phyloP scores from a whole-genome alignment of 2,888 invertebrate genomes.

The Nipponacmea schrenckii region DNA sequence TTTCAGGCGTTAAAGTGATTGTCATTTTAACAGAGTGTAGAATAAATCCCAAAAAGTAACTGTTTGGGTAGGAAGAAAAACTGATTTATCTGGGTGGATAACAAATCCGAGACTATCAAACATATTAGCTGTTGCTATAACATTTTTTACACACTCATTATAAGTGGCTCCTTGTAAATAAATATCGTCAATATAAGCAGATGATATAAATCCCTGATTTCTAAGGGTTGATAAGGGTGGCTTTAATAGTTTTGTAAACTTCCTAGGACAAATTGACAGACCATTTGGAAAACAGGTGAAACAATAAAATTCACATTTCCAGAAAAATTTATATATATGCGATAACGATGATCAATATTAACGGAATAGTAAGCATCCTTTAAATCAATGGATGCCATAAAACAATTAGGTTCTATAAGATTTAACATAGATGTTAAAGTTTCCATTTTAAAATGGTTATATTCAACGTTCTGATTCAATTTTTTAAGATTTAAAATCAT shows the following conservation, averaged over 20 bases:
- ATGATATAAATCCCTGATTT: not conserved
- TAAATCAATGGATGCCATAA: conserved; percentile 21
- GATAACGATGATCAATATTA: conserved; percentile 8
- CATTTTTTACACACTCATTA: not conserved
- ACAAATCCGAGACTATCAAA: conserved; percentile 1
- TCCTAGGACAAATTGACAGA: not conserved
- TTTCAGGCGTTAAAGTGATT: not conserved
- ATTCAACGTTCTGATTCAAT: conserved; percentile 16
- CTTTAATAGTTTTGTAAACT: not conserved
- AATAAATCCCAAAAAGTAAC: not conserved
- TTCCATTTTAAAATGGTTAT: conserved; percentile 28
- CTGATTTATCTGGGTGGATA: conserved; percentile 11
- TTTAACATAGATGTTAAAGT: conserved; percentile 14
- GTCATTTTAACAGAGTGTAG: not conserved
- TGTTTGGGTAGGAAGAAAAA: not conserved
- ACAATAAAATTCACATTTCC: conserved; percentile 15
- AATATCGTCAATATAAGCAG: conserved; percentile 19
- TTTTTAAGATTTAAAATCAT: conserved; percentile 23
- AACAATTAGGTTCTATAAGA: conserved; percentile 13
- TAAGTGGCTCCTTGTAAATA: conserved; percentile 1
- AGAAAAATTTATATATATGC: conserved; percentile 20
- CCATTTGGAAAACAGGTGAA: conserved; percentile 18
- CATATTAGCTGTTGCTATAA: not conserved
- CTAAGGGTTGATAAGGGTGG: not conserved
- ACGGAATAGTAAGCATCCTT: conserved; percentile 23